phyloP scores from a whole-genome alignment of 2,888 invertebrate species.

The Psylliodes chrysocephalus region DNA sequence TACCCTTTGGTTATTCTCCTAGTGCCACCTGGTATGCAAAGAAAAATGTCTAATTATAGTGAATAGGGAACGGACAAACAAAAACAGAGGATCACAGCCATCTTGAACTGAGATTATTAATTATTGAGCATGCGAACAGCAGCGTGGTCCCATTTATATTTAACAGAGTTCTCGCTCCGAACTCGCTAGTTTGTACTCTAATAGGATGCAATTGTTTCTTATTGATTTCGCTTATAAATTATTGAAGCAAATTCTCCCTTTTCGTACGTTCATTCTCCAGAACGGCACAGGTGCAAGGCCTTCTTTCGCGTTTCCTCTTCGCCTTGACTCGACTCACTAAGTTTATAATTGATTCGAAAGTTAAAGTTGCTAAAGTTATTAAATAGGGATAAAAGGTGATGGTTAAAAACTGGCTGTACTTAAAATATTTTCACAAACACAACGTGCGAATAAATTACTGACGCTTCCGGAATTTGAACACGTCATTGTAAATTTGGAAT shows the following conservation, averaged over 20 bases:
- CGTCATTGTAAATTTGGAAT: no score
- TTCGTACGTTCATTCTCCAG: constrained; percentile 33
- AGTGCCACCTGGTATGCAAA: no score
- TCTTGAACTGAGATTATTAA: constrained; percentile 41
- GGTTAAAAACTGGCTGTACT: no score
- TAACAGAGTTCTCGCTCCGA: constrained; percentile 49
- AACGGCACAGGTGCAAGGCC: constrained; percentile 37
- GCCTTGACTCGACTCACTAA: background rate
- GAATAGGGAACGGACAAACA: constrained; percentile 5
- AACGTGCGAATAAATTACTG: no score
- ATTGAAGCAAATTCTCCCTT: constrained; percentile 41
- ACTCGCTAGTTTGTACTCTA: constrained; percentile 45
- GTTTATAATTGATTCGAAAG: constrained; percentile 19
- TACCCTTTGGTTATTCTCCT: no score
- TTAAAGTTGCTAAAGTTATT: constrained; percentile 5
- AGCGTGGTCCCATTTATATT: constrained; percentile 50
- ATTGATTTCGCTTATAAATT: constrained; percentile 48
- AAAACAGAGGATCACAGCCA: constrained; percentile 13
- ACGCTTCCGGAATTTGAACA: no score
- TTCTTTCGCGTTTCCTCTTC: constrained; percentile 6
- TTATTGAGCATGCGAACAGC: constrained; percentile 49
- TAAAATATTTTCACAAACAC: no score
- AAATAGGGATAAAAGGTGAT: background rate
- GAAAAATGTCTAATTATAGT: background rate
- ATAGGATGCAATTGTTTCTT: constrained; percentile 51